Conservation (phyloP, 2,888 invertebrate genomes). For the Priocnemis perturbator region DNA sequence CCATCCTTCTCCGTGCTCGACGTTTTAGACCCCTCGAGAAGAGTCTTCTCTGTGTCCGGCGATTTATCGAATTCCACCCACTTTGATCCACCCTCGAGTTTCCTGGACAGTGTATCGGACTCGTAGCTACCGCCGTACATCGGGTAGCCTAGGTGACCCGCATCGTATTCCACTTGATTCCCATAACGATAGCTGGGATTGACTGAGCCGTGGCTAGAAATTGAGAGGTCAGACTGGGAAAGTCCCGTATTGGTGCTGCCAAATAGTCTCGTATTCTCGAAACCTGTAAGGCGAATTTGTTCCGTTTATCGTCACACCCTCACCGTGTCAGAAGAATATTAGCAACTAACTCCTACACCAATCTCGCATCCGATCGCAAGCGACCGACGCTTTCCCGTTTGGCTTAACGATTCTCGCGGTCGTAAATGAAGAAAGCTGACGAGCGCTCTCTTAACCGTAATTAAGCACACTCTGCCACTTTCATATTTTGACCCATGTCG, state of each 20-base stretch:
- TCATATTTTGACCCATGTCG: too few relatives aligned
- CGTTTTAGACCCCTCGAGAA: slow-evolving; percentile 62
- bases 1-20: slow-evolving; percentile 62
- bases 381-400: too few relatives aligned
- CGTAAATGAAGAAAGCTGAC: too few relatives aligned
- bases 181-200: slow-evolving; percentile 87
- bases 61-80: slow-evolving; percentile 74
- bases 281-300: slow-evolving; percentile 49
- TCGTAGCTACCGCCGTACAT: slow-evolving; percentile 79
- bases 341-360: too few relatives aligned
- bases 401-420: too few relatives aligned
- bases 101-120: slow-evolving; percentile 68
- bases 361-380: too few relatives aligned
- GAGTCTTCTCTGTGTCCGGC: slow-evolving; percentile 70
- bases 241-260: slow-evolving; percentile 84
- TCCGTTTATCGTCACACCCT: too few relatives aligned
- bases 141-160: slow-evolving; percentile 84
- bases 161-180: slow-evolving; percentile 86
- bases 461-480: too few relatives aligned
- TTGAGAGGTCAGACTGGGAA: slow-evolving; percentile 87
- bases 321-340: too few relatives aligned
- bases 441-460: too few relatives aligned
- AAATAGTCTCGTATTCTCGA: slow-evolving; percentile 74
- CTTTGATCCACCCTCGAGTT: slow-evolving; percentile 67
- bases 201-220: slow-evolving; percentile 83